phyloP scores from a whole-genome alignment of 2,113 vertebrate genomes.

The Oxyruncus cristatus region DNA sequence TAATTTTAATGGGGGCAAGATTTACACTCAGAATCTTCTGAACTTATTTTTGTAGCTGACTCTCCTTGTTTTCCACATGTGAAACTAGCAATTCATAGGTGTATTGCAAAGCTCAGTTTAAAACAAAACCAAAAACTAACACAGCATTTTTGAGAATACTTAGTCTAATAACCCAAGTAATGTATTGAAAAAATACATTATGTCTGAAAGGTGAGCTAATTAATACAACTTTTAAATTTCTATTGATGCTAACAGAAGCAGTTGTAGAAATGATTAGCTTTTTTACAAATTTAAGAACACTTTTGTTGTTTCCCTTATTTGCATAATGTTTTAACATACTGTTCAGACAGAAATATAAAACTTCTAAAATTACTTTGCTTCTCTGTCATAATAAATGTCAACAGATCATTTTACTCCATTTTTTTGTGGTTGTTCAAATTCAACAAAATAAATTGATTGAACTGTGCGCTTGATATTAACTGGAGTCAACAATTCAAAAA shows the following conservation, averaged over 20 bases:
- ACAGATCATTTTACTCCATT: not conserved
- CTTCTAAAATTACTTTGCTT: not conserved
- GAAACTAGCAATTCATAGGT: not conserved
- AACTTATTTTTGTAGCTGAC: not conserved
- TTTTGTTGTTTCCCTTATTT: not conserved
- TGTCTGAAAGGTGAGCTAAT: not conserved
- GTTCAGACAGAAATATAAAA: not conserved
- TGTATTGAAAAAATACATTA: not conserved
- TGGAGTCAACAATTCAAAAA: not conserved
- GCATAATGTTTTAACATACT: not conserved
- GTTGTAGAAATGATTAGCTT: not conserved
- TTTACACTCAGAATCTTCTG: not conserved
- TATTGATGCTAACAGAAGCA: not conserved
- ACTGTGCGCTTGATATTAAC: not conserved
- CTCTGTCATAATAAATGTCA: not conserved
- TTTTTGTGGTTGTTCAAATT: not conserved
- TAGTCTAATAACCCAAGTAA: not conserved
- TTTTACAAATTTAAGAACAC: not conserved
- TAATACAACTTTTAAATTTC: not conserved
- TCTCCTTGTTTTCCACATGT: not conserved
- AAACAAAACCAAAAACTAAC: not conserved
- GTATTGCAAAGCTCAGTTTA: not conserved
- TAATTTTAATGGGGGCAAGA: not conserved
- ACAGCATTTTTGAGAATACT: not conserved
- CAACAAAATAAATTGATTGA: not conserved